Evolutionary conservation across 2,888 invertebrate species (phyloP).

Genomic region (Buathra laborator): DNA sequence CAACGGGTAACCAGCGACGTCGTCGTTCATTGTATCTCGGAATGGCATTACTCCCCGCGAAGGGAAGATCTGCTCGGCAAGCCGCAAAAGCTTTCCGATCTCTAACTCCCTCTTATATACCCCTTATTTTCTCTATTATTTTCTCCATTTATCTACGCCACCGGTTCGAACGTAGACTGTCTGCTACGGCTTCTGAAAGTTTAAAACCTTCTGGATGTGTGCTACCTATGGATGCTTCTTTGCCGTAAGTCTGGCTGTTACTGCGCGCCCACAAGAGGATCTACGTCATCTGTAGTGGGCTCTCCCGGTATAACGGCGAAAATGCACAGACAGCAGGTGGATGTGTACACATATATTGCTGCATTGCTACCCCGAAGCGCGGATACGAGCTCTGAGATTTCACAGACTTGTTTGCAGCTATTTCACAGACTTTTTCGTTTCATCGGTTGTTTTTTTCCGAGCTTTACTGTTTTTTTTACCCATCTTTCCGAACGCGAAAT

Average conservation of each 20-base stretch:
- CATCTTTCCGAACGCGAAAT: no score
- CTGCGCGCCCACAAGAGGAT: constrained; percentile 6
- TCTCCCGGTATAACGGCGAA: not conserved
- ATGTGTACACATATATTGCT: not conserved
- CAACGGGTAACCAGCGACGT: constrained; percentile 13
- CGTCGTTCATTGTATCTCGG: constrained; percentile 56
- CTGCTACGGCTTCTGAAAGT: constrained; percentile 9
- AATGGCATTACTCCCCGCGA: constrained; percentile 45
- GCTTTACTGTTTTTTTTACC: no score
- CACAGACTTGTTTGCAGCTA: not conserved
- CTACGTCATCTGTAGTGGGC: not conserved
- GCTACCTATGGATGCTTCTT: not conserved
- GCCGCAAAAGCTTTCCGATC: constrained; percentile 46
- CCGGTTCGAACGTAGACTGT: constrained; percentile 28
- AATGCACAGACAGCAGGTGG: not conserved
- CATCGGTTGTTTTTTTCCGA: not conserved
- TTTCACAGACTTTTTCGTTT: not conserved
- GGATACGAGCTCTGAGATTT: not conserved
- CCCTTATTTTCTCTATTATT: constrained; percentile 59
- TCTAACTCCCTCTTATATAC: constrained; percentile 23
- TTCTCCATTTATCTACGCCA: constrained; percentile 51
- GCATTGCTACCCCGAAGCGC: not conserved
- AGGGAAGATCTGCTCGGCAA: constrained; percentile 1
- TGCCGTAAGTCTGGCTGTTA: not conserved
- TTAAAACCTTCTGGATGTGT: constrained; percentile 20